Percentiles rank a stretch among this genome's conserved stretches.
phyloP scores from a whole-genome alignment of 2,888 invertebrate genomes.

The Drosophila cracens region DNA sequence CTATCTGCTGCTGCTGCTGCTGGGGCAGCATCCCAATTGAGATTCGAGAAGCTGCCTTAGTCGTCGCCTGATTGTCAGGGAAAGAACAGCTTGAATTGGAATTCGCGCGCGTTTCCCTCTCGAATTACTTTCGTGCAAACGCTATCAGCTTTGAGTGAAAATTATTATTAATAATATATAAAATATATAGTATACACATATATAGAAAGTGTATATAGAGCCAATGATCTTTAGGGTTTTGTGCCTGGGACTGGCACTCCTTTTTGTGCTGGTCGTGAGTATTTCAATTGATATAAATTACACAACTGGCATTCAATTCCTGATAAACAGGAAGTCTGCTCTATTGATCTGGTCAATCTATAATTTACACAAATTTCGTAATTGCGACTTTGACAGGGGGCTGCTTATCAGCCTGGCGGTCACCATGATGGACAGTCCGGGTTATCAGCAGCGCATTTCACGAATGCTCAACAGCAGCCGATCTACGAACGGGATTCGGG shows the following conservation, averaged over 20 bases:
- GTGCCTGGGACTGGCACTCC: constrained; percentile 51
- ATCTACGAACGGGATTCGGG: constrained; percentile 71
- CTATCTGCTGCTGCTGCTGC: constrained; percentile 15
- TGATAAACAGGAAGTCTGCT: constrained; percentile 24
- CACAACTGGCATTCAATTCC: constrained; percentile 8
- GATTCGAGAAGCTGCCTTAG: constrained; percentile 63
- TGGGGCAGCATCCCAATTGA: constrained; percentile 52
- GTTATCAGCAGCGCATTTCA: constrained; percentile 71
- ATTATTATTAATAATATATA: constrained; percentile 22
- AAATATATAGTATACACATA: constrained; percentile 21
- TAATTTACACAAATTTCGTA: constrained; percentile 25
- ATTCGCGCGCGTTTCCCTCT: constrained; percentile 14
- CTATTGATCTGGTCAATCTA: constrained; percentile 23
- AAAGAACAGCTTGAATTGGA: constrained; percentile 37
- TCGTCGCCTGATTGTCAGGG: constrained; percentile 69
- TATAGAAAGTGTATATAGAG: constrained; percentile 6
- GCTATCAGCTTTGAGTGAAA: constrained; percentile 48
- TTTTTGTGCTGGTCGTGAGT: constrained; percentile 59
- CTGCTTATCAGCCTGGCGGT: constrained; percentile 75
- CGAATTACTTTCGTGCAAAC: constrained; percentile 23
- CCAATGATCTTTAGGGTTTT: constrained; percentile 49
- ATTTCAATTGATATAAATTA: constrained; percentile 34
- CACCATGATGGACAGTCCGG: constrained; percentile 49
- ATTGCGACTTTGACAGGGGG: constrained; percentile 69
- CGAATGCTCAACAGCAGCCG: constrained; percentile 59